Evolutionary conservation across 2,797 vertebrate genomes (phyloP).

Genomic region (Cyclura pinguis): DNA sequence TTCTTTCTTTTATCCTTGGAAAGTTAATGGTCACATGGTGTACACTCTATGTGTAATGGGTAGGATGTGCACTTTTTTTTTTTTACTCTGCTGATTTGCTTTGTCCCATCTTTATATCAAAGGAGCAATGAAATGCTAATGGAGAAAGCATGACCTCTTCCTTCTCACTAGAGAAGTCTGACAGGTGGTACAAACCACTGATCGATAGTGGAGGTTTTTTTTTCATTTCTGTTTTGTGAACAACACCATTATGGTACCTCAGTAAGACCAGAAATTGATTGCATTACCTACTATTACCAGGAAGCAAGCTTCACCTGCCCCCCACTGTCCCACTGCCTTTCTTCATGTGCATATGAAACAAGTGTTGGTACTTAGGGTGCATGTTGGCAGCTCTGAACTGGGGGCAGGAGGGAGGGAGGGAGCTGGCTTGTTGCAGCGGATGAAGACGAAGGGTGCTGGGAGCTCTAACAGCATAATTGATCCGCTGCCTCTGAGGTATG

Average conservation of each 20-base stretch:
- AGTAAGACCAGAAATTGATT: not conserved
- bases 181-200: slow-evolving; percentile 14
- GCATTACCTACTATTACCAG: not conserved
- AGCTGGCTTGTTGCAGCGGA: not conserved
- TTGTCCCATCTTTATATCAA: slow-evolving; percentile 13
- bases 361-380: not conserved
- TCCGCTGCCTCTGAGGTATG: not conserved
- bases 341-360: not conserved
- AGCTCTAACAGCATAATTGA: not conserved
- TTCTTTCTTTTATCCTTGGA: not conserved
- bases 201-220: slow-evolving; percentile 1
- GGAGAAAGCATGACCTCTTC: slow-evolving; percentile 24
- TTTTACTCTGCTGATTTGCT: not conserved
- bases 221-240: slow-evolving; percentile 4
- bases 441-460: not conserved
- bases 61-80: not conserved
- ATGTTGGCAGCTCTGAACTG: not conserved
- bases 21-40: not conserved
- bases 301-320: not conserved
- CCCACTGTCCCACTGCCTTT: not conserved
- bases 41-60: not conserved
- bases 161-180: not conserved
- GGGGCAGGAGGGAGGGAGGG: not conserved
- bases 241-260: not conserved
- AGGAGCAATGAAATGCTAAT: slow-evolving; percentile 17